Conservation (phyloP, 2,888 invertebrate species). For the Lasiommata megera region DNA sequence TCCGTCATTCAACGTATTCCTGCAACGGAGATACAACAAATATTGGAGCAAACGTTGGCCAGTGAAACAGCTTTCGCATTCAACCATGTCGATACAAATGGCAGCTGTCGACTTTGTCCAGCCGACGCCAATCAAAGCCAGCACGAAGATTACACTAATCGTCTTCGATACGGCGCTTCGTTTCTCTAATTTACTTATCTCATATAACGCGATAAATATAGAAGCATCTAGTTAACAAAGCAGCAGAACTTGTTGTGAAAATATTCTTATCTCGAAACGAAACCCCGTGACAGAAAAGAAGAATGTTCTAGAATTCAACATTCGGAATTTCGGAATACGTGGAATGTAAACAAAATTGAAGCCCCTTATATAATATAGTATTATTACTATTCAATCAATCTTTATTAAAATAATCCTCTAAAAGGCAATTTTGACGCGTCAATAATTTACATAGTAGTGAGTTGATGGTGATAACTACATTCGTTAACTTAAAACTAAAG, state of each 20-base stretch:
- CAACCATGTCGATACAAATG: neutral
- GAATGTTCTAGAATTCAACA: neutral
- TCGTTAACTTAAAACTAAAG: no score
- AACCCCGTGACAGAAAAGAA: neutral
- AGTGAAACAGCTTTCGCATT: neutral
- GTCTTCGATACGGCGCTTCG: constrained; percentile 16
- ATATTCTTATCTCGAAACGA: neutral
- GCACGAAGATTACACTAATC: constrained; percentile 13
- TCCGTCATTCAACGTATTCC: no score
- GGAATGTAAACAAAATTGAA: no score
- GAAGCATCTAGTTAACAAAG: neutral
- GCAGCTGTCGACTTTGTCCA: neutral
- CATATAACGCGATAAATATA: constrained; percentile 3
- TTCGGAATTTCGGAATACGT: neutral
- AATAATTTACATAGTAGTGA: no score
- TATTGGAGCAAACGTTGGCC: constrained; percentile 1
- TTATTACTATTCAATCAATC: no score
- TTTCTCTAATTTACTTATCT: constrained; percentile 25
- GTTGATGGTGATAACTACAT: no score
- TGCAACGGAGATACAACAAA: no score
- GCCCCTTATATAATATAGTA: no score
- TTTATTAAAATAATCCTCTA: no score
- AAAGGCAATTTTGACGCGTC: no score
- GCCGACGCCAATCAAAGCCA: neutral
- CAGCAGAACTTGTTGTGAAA: neutral